phyloP scores from a whole-genome alignment of 1,140 invertebrate species.

The Prorops nasuta region DNA sequence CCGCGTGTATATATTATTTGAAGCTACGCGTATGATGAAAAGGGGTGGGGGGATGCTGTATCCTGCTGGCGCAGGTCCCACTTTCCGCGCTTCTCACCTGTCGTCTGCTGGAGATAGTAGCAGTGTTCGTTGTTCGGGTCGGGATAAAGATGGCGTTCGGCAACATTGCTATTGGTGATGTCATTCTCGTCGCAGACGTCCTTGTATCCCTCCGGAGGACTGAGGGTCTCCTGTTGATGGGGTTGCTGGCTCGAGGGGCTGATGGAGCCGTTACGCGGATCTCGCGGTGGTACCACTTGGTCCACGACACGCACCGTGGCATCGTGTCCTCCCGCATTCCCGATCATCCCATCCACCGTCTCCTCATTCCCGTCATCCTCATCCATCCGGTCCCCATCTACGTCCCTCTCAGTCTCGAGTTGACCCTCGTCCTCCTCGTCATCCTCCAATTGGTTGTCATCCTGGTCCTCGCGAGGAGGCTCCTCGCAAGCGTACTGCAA shows the following conservation, averaged over 20 bases:
- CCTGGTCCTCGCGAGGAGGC: too few species aligned
- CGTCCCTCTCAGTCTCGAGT: conserved; percentile 56
- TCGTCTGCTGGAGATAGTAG: conserved; percentile 38
- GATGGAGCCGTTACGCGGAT: not conserved
- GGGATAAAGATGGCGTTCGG: conserved; percentile 14
- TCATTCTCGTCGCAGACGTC: conserved; percentile 58
- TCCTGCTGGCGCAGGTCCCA: too few species aligned
- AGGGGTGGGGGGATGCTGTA: too few species aligned
- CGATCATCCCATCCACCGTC: conserved; percentile 59
- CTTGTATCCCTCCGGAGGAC: conserved; percentile 84
- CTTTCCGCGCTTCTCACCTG: conserved; percentile 47
- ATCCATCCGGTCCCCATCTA: conserved; percentile 22
- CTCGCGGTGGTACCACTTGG: not conserved
- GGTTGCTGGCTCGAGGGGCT: conserved; percentile 23
- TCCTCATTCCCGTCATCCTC: conserved; percentile 40
- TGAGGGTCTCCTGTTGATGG: conserved; percentile 70
- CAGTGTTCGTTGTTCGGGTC: conserved; percentile 40
- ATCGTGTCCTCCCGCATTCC: conserved; percentile 39
- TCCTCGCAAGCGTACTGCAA: conserved; percentile 24
- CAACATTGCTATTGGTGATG: conserved; percentile 8
- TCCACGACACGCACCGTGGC: conserved; percentile 16
- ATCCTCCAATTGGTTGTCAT: conserved; percentile 22
- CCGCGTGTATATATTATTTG: too few species aligned
- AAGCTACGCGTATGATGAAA: too few species aligned
- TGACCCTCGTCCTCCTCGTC: conserved; percentile 43